Base-by-base conservation (phyloP, 2,113 vertebrate species). In the Grantiella picta region DNA sequence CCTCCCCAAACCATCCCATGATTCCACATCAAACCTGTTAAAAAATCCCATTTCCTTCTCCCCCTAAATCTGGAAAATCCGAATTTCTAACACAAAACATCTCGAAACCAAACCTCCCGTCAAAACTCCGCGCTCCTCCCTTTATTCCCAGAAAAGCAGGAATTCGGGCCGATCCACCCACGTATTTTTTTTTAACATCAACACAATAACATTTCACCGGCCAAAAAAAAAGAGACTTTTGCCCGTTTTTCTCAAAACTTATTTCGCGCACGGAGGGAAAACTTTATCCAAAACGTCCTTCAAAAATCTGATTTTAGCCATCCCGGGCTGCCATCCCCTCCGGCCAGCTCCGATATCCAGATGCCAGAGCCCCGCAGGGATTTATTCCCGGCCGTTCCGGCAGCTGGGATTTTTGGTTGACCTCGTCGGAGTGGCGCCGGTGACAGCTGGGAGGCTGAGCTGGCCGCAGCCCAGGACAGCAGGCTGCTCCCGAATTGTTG, bases 401-500 rank as follows among this genome's bases (percentile, higher is more conserved):
- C 94, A 92, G 92, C 90, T 96, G 92, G 69, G 45, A 28, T 88
- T 82, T 90, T 87, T 66, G 93, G 77, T 82, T 94, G 93, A 59
- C 86, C 86, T 94, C 85, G 0, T 78, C 35, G 56, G 77, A 52
- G 15, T 89, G 7, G 54, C n/a, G 13, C 86, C 0, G 19, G 79
- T 49, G 90, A 53, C 94, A 96, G 83, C 90, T 94, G 92, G 20
- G 29, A 82, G 83, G 81, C 66, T 64, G 31, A 68, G 52, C 82
- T 95, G 95, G 93, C 92, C 64, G 28, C 52, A 42, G 89, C 89
- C 91, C 91, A 82, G 84, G 2, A 5, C 5, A 69, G 57, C 79
- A 70, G 68, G 36, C 80, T 79, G 63, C 28, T 77, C 91, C 49
- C 27, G 19, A 4, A 16, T 1, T 7, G 11, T 33, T 11, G 4